Evolutionary conservation across 2,888 invertebrate species (phyloP).

Genomic region (Aleiodes leptofemur): DNA sequence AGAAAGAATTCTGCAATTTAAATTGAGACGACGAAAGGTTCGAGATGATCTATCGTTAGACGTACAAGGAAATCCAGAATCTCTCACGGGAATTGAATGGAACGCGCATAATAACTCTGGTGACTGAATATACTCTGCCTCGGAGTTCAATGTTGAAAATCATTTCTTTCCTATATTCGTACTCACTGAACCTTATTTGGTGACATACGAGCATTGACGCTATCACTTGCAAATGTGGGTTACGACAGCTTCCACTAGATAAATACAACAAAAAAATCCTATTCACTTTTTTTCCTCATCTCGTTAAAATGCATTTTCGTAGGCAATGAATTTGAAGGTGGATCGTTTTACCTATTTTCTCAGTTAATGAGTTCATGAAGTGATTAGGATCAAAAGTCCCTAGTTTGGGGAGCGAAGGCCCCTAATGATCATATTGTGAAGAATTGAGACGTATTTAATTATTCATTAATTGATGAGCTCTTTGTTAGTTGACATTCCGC

Average conservation of each 20-base stretch:
- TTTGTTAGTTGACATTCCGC: too few relatives aligned
- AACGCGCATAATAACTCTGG: slow-evolving; percentile 67
- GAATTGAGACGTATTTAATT: too few relatives aligned
- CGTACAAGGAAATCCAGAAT: slow-evolving; percentile 54
- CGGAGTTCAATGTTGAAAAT: slow-evolving; percentile 19
- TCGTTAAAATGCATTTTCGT: background rate
- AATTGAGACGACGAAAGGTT: slow-evolving; percentile 44
- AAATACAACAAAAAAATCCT: too few relatives aligned
- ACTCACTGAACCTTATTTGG: slow-evolving; percentile 30
- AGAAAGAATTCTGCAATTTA: slow-evolving; percentile 46
- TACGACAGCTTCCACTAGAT: background rate
- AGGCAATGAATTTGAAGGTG: too few relatives aligned
- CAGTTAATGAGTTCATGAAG: too few relatives aligned
- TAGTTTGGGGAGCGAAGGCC: too few relatives aligned
- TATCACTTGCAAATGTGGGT: background rate
- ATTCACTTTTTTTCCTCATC: too few relatives aligned
- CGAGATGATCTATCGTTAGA: slow-evolving; percentile 47
- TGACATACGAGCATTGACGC: slow-evolving; percentile 29
- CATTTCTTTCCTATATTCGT: slow-evolving; percentile 19
- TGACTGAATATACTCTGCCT: slow-evolving; percentile 36
- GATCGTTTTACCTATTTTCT: too few relatives aligned
- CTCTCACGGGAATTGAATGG: slow-evolving; percentile 66
- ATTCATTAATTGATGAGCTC: too few relatives aligned
- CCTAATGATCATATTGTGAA: too few relatives aligned
- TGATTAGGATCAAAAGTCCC: too few relatives aligned